Evolutionary conservation across 30 jellyfish, hydroid and myxozoan species (phyloP), one percentile per base, ranked within the genome.

Genomic region (Mastigias papua): DNA sequence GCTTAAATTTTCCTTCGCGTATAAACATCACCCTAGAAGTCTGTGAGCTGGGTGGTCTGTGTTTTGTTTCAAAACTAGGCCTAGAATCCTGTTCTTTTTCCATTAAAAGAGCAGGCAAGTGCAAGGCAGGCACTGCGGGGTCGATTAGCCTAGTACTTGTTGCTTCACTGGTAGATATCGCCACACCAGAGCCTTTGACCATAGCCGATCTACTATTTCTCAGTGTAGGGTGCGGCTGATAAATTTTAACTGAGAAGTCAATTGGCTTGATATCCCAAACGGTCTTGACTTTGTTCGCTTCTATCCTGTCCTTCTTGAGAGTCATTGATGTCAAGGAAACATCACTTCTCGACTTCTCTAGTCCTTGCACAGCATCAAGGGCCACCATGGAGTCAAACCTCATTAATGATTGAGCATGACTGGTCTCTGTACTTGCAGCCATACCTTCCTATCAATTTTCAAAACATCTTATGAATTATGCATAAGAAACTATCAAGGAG

Each of bases 201-300:
- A 80, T 80, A 21, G 82, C 63, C 35, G 62, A 81, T 37, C 69
- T 80, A 51, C 72, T 61, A 42, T 80, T 80, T 80, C 90, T 64
- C 9, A 71, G 90, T 6, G 69, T 58, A 30, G 90, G 90, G 8
- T 66, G 35, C 4, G 90, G 90, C 30, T 80, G 90, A 66, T 80
- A 80, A 2, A 80, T 60, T 81, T 80, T 80, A 0, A 80, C 90
- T n/a, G 90, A 80, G 57, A 80, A 80, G 69, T 80, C 90, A 3
- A 80, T 80, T 34, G 90, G 90, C 32, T 80, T 80, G 31, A 80
- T 46, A 64, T 80, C 90, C 90, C 90, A 80, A 27, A 80, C 90
- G 8, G 90, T 80, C 72, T 63, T 80, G 72, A 80, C 25, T 48
- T 63, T 80, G 1, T 54, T 69, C 1, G 67, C 25, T 80, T 80